Percentiles rank a stretch among this genome's conserved stretches.
Conservation (phyloP, 2,888 invertebrate genomes). For the Phengaris alcon region DNA sequence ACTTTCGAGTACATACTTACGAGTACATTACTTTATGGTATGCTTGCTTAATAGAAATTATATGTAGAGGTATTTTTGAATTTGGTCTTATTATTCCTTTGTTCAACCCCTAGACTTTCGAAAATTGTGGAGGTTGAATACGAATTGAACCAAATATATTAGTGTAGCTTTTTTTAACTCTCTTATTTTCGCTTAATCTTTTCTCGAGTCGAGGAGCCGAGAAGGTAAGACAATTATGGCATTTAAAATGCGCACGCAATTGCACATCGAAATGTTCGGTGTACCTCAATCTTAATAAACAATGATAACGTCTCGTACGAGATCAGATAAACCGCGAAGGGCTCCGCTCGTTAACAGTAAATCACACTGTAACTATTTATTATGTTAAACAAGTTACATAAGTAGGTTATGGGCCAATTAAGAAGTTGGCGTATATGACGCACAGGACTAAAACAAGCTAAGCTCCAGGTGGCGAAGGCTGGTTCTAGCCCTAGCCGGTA, state of each 20-base stretch:
- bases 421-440: background rate
- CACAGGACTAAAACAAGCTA: no score
- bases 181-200: background rate
- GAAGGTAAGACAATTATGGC: background rate
- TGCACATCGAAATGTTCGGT: background rate
- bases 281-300: background rate
- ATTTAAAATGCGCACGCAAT: background rate
- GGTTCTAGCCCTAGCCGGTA: no score
- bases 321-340: constrained; percentile 16
- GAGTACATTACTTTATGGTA: background rate
- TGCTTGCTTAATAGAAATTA: no score
- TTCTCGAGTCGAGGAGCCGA: no score
- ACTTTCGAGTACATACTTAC: background rate
- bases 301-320: constrained; percentile 3
- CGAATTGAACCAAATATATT: background rate
- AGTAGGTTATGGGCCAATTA: constrained; percentile 23
- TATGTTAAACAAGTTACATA: constrained; percentile 28
- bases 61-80: no score
- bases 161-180: background rate
- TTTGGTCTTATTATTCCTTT: no score
- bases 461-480: no score
- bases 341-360: constrained; percentile 29
- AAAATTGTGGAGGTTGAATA: no score
- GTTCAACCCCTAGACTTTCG: no score
- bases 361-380: constrained; percentile 18